Evolutionary conservation across 2,888 invertebrate species (phyloP).

Genomic region (Linyphia triangularis): DNA sequence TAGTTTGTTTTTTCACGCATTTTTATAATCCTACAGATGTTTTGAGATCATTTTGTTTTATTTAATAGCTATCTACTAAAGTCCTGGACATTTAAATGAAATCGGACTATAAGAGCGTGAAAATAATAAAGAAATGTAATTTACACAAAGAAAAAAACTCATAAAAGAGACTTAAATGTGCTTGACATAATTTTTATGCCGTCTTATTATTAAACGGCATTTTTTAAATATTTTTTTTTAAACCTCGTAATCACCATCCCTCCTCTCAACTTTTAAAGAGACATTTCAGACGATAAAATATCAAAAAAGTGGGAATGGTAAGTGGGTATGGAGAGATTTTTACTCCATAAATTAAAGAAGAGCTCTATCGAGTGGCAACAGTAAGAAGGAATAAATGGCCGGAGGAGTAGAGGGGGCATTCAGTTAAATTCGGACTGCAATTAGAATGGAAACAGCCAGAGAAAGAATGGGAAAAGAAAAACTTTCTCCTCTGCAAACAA

Average conservation of each 20-base stretch:
- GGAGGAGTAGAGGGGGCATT: constrained; percentile 9
- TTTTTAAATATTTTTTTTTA: constrained; percentile 14
- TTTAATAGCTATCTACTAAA: background rate
- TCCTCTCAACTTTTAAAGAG: background rate
- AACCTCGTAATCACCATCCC: background rate
- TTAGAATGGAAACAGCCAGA: constrained; percentile 60
- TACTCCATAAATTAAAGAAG: constrained; percentile 44
- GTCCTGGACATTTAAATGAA: background rate
- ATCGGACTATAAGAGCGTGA: background rate
- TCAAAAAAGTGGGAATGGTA: background rate
- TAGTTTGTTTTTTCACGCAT: too few species aligned
- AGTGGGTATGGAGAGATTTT: constrained; percentile 18
- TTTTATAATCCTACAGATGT: too few species aligned
- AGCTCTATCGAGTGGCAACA: constrained; percentile 25
- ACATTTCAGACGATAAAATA: constrained; percentile 35
- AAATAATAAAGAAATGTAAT: constrained; percentile 8
- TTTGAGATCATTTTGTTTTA: too few species aligned
- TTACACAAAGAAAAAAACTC: background rate
- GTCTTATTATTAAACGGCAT: constrained; percentile 25
- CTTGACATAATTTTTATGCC: constrained; percentile 37
- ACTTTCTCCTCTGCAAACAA: constrained; percentile 69
- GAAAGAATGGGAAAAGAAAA: constrained; percentile 55
- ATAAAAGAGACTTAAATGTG: constrained; percentile 22
- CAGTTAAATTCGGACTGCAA: constrained; percentile 67
- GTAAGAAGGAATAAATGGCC: constrained; percentile 34